Base-by-base conservation (phyloP, 1,140 invertebrate genomes). In the Pteromalus puparum region DNA sequence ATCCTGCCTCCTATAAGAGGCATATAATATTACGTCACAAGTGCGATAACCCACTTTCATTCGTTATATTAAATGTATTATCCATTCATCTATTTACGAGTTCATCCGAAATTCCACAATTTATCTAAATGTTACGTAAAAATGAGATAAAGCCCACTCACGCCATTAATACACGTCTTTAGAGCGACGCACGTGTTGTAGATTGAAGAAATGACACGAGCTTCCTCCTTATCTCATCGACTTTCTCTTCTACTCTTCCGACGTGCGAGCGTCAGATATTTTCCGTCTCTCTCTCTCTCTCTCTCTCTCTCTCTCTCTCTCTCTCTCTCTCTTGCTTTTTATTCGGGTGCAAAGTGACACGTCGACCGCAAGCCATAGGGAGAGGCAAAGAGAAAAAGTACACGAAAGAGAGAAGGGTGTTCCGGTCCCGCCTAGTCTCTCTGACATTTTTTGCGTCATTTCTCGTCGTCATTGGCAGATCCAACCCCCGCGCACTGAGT, bases 391-490 rank as follows among this genome's bases (percentile, higher is more conserved):
- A 28, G 78, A 42, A 80, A 65, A 77, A 34, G 28, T 21, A 42
- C 30, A 30, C 53, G 13, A 70, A 75, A 38, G 68, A 42, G 38
- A 72, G 74, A 75, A 70, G 67, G 26, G 28, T 78, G n/a, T 80
- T 86, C 82, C 83, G 90, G 89, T 89, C 90, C 89, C 90, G 83
- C 88, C 87, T 89, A 89, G 92, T 91, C 91, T 93, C 70, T 89
- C 88, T 87, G 81, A 85, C 82, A 88, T 92, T 90, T 92, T 93
- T 93, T 91, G 89, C 88, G 87, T 92, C 91, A 92, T 92, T 92
- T 92, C 89, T 92, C 91, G 90, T 90, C 89, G 91, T 93, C 92
- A 93, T 92, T 88, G 91, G 91, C 91, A 92, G 91, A 91, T 91
- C 87, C 89, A 90, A 87, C 86, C 89, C n/a, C 85, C 84, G 82